These are phyloP conservation scores for Boulengeromyrus knoepffleri DNA, from an alignment of 2,113 vertebrate species.

Conservation along the genomic window DNA sequence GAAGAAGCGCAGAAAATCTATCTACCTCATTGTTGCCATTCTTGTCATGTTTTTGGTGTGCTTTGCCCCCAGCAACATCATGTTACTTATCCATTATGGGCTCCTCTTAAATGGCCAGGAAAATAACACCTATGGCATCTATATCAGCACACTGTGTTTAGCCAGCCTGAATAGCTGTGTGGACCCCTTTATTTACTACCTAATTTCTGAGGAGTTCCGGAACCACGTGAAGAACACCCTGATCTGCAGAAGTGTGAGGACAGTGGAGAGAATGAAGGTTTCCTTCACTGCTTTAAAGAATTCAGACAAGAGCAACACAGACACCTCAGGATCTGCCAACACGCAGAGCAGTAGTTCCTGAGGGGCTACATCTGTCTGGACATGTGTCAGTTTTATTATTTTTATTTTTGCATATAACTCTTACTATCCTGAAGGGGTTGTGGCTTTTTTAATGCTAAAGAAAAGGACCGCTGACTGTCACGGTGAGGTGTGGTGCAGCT, in stretches of 20 bases:
- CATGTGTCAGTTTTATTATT: background rate
- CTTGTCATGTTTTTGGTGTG: constrained; percentile 81
- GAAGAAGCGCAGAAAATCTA: constrained; percentile 67
- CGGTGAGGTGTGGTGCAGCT: background rate
- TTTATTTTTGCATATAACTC: background rate
- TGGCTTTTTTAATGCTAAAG: background rate
- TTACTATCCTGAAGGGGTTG: background rate
- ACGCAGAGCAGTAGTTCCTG: background rate
- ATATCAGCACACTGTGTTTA: constrained; percentile 72
- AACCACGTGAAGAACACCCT: constrained; percentile 68
- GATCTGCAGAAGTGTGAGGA: constrained; percentile 7
- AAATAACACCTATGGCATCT: constrained; percentile 67
- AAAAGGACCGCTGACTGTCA: background rate
- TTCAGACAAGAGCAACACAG: background rate
- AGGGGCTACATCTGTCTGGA: background rate
- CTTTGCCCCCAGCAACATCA: constrained; percentile 85
- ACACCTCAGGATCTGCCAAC: background rate
- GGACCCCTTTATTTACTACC: constrained; percentile 93
- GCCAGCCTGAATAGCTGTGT: constrained; percentile 84
- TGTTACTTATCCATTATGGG: constrained; percentile 78
- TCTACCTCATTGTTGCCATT: constrained; percentile 69
- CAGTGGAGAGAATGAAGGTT: background rate
- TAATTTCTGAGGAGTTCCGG: constrained; percentile 78
- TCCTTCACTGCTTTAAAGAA: background rate
- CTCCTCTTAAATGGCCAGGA: constrained; percentile 49